These are phyloP conservation scores for Leptinotarsa texana DNA, from an alignment of 1,140 invertebrate genomes.

Conservation along the genomic window DNA sequence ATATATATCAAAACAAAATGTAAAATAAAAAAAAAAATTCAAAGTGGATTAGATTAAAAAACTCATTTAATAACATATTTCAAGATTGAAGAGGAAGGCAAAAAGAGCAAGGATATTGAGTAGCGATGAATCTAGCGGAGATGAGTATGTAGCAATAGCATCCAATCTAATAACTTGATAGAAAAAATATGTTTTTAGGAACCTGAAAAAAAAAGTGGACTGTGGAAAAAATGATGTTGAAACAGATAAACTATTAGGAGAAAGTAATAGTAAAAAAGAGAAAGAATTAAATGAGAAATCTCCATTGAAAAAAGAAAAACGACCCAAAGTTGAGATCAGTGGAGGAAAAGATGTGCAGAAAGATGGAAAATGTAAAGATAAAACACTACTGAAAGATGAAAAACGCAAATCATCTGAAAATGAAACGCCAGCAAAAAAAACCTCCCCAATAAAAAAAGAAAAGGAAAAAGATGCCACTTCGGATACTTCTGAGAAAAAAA, in stretches of 20 bases:
- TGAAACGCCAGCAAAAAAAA: neutral
- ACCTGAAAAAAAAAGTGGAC: slow-evolving; percentile 11
- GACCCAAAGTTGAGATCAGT: slow-evolving; percentile 1
- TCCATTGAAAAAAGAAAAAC: neutral
- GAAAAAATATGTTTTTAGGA: slow-evolving; percentile 16
- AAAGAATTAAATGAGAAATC: neutral
- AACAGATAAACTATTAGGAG: slow-evolving; percentile 36
- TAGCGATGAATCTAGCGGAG: slow-evolving; percentile 29
- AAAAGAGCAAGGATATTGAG: slow-evolving; percentile 25
- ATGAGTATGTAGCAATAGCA: slow-evolving; percentile 18
- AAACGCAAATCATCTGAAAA: neutral
- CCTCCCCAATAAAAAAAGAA: slow-evolving; percentile 1
- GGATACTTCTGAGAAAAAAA: slow-evolving; percentile 9
- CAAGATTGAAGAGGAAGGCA: slow-evolving; percentile 1
- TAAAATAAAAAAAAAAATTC: too few relatives aligned
- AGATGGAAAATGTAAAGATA: neutral
- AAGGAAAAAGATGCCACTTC: neutral
- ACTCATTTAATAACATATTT: neutral
- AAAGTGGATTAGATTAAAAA: too few relatives aligned
- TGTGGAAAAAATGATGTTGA: slow-evolving; percentile 23
- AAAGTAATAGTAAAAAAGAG: slow-evolving; percentile 20
- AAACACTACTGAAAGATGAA: neutral
- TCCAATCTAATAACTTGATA: slow-evolving; percentile 2
- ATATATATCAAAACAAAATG: too few relatives aligned
- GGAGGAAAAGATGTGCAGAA: neutral